Conservation (phyloP, 2,888 invertebrate species). For the Lydus trimaculatus region DNA sequence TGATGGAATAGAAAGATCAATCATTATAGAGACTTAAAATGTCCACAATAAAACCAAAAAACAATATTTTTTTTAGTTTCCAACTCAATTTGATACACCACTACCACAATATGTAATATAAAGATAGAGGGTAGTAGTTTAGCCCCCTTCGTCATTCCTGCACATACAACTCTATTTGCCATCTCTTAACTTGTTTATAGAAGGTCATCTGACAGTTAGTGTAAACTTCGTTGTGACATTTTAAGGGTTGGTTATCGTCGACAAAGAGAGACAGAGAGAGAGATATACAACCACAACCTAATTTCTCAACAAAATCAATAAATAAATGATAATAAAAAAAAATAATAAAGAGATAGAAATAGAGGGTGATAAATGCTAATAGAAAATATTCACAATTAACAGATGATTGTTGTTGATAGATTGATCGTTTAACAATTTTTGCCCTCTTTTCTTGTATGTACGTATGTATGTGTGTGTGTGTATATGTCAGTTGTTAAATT, state of each 20-base stretch:
- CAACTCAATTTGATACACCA: background rate
- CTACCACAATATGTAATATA: background rate
- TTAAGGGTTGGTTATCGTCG: background rate
- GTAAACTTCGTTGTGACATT: conserved; percentile 8
- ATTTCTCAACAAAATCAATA: conserved; percentile 12
- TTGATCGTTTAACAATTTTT: background rate
- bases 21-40: too few species aligned
- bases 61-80: too few species aligned
- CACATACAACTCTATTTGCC: background rate
- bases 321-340: background rate
- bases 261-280: background rate
- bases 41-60: too few species aligned
- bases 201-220: conserved; percentile 13
- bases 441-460: background rate
- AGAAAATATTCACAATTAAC: background rate
- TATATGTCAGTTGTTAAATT: background rate
- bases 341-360: background rate
- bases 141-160: background rate
- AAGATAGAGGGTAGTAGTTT: background rate
- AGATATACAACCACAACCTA: background rate
- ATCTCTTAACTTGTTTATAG: conserved; percentile 14
- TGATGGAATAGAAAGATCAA: background rate
- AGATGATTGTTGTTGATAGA: background rate
- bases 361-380: background rate
- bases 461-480: background rate